Evolutionary conservation across 2,797 vertebrate species (phyloP).

Genomic region (Macropus fuliginosus): DNA sequence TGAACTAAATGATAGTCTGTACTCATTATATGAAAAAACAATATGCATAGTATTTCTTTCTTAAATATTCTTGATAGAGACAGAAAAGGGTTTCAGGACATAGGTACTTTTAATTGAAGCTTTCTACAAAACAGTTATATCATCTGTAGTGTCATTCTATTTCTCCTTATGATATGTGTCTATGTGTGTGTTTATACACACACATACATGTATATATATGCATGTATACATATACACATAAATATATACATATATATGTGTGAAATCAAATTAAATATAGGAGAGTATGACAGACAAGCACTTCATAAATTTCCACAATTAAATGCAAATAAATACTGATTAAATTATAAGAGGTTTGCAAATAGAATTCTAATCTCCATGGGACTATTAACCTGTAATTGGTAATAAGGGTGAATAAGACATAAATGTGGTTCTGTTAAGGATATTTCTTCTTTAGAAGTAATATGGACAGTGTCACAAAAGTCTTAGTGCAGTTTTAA

Average conservation of each 20-base stretch:
- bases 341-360: neutral
- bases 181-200: no score
- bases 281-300: neutral
- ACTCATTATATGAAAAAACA: neutral
- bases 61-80: neutral
- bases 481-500: neutral
- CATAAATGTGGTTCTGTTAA: neutral
- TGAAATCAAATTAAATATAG: neutral
- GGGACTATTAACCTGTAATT: slow-evolving; percentile 12
- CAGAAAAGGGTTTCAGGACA: slow-evolving; percentile 2
- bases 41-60: neutral
- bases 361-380: neutral
- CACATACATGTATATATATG: no score
- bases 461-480: neutral
- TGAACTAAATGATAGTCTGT: neutral
- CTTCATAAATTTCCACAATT: slow-evolving; percentile 28
- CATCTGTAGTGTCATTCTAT: neutral
- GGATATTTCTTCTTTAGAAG: slow-evolving; percentile 11
- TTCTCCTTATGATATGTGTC: neutral
- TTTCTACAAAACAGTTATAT: neutral
- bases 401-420: neutral
- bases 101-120: neutral
- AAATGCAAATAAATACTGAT: neutral
- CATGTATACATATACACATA: neutral
- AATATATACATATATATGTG: neutral